A percentile compares a stretch with the other conserved stretches of the same genome.
Evolutionary conservation across 2,797 vertebrate genomes (phyloP).

Genomic region (Margarornis squamiger): DNA sequence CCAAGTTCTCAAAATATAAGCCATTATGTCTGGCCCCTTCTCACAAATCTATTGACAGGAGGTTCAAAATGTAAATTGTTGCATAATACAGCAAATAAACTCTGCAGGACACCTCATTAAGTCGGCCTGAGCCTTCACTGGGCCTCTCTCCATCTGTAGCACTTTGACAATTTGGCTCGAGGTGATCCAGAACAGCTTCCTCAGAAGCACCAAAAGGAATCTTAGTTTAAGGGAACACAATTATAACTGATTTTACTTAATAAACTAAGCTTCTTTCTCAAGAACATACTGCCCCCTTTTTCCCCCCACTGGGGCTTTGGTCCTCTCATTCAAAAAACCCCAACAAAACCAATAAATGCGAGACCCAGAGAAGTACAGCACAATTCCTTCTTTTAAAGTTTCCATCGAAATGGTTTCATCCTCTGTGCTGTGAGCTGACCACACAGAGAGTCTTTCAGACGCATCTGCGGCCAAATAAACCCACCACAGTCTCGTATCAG

Average conservation of each 20-base stretch:
- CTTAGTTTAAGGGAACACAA: neutral
- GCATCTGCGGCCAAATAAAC: neutral
- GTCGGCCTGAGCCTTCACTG: neutral
- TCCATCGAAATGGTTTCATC: neutral
- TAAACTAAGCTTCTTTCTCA: neutral
- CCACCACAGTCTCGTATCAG: neutral
- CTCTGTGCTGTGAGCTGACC: neutral
- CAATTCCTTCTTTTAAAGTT: neutral
- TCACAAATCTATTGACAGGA: neutral
- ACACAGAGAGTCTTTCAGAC: neutral
- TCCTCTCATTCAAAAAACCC: neutral
- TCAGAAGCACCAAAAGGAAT: neutral
- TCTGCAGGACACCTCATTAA: neutral
- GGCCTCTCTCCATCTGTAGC: neutral
- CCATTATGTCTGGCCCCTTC: neutral
- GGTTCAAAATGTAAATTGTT: neutral
- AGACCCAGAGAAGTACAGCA: neutral
- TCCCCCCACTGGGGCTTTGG: neutral
- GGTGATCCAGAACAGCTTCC: neutral
- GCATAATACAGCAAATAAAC: neutral
- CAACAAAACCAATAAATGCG: neutral
- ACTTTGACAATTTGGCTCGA: neutral
- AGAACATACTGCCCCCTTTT: neutral
- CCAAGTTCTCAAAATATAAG: neutral
- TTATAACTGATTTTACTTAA: neutral